phyloP scores from a whole-genome alignment of 2,888 invertebrate species.

The Thera britannica region DNA sequence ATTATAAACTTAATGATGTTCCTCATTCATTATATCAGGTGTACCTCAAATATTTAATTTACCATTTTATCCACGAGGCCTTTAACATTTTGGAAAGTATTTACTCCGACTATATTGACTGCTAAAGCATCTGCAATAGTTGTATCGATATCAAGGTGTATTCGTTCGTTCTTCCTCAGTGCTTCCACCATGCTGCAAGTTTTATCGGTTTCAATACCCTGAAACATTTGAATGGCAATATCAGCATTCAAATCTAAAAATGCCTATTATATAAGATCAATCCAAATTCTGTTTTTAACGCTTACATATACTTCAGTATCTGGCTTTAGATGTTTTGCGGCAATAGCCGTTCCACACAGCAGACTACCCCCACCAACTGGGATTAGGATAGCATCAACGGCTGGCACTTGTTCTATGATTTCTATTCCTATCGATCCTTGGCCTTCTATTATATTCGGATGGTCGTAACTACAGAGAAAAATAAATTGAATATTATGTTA shows the following conservation, averaged over 20 bases:
- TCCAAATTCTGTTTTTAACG: conserved; percentile 8
- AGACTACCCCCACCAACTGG: conserved; percentile 98
- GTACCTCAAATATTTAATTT: conserved; percentile 16
- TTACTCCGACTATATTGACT: conserved; percentile 70
- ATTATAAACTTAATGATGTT: neutral
- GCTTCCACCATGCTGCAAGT: conserved; percentile 73
- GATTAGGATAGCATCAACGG: conserved; percentile 94
- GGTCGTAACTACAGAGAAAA: conserved; percentile 89
- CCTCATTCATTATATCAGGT: neutral
- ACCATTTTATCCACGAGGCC: conserved; percentile 78
- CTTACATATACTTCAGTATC: conserved; percentile 93
- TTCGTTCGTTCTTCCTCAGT: conserved; percentile 88
- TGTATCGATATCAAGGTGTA: conserved; percentile 86
- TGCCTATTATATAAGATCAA: neutral
- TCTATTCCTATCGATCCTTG: conserved; percentile 98
- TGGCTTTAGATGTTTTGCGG: conserved; percentile 94
- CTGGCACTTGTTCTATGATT: conserved; percentile 93
- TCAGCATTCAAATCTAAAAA: neutral
- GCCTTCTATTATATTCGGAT: conserved; percentile 96
- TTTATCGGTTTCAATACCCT: conserved; percentile 76
- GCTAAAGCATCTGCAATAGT: conserved; percentile 93
- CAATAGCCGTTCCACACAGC: conserved; percentile 93
- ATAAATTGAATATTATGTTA: neutral
- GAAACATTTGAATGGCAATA: conserved; percentile 24
- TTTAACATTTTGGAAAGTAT: conserved; percentile 70